Evolutionary conservation across 2,113 vertebrate species (phyloP).

Genomic region (Sterrhoptilus dennistouni): DNA sequence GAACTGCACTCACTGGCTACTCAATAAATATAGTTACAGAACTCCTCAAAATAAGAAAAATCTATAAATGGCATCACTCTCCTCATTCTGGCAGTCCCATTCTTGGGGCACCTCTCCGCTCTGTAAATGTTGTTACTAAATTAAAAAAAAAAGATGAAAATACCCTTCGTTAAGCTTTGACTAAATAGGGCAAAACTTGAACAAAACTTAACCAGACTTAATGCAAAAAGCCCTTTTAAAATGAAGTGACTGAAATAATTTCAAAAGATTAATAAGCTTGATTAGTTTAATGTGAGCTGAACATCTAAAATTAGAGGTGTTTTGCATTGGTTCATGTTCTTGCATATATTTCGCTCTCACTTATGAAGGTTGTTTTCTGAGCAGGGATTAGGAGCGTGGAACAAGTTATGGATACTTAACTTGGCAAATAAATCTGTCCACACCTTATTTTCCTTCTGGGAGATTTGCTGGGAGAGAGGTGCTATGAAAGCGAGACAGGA

Average conservation of each 20-base stretch:
- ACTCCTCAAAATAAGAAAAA: not conserved
- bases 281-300: not conserved
- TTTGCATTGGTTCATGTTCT: not conserved
- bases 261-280: not conserved
- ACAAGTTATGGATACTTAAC: slow-evolving; percentile 5
- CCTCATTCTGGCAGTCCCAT: not conserved
- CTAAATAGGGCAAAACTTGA: not conserved
- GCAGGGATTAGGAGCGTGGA: not conserved
- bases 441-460: slow-evolving; percentile 12
- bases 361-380: not conserved
- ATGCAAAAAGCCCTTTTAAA: not conserved
- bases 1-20: not conserved
- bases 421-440: slow-evolving; percentile 21
- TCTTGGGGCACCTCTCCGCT: not conserved
- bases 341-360: not conserved
- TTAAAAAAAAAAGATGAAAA: not conserved
- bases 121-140: not conserved
- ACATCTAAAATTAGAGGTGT: not conserved
- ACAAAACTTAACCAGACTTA: not conserved
- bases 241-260: not conserved
- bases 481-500: not conserved
- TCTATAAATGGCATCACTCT: not conserved
- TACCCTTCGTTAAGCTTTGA: not conserved
- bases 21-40: not conserved
- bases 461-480: not conserved